Percentiles rank a stretch among this genome's conserved stretches.
Evolutionary conservation across 2,888 invertebrate species (phyloP).

Genomic region (Lysandra bellargus): DNA sequence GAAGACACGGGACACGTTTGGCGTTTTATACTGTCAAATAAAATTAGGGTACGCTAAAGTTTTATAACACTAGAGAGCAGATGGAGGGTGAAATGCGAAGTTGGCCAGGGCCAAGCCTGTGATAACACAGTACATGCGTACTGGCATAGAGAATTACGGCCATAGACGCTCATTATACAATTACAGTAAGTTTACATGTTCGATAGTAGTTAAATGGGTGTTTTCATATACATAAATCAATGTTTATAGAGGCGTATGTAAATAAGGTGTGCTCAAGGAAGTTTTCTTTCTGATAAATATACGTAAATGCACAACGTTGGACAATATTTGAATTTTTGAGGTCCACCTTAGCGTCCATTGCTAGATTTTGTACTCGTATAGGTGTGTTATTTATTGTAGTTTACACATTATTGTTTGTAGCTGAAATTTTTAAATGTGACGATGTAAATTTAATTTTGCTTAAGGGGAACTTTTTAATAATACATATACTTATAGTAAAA

Average conservation of each 20-base stretch:
- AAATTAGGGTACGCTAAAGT: neutral
- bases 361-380: constrained; percentile 63
- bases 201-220: constrained; percentile 54
- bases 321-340: constrained; percentile 73
- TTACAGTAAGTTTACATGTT: constrained; percentile 54
- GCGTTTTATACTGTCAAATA: neutral
- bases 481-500: neutral
- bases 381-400: constrained; percentile 45
- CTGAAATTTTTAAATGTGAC: neutral
- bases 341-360: constrained; percentile 74
- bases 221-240: constrained; percentile 57
- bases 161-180: constrained; percentile 58
- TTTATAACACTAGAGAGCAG: constrained; percentile 4
- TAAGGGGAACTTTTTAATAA: neutral
- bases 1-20: neutral
- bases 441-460: neutral
- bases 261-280: constrained; percentile 32
- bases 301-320: constrained; percentile 77
- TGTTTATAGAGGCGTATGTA: constrained; percentile 38
- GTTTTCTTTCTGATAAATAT: constrained; percentile 68
- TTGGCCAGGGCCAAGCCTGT: constrained; percentile 58
- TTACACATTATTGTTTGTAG: constrained; percentile 26
- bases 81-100: neutral
- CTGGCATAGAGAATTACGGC: constrained; percentile 52
- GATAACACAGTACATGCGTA: constrained; percentile 66